These are phyloP conservation scores for Halictus ligatus DNA, from an alignment of 2,888 invertebrate species.

Conservation along the genomic window DNA sequence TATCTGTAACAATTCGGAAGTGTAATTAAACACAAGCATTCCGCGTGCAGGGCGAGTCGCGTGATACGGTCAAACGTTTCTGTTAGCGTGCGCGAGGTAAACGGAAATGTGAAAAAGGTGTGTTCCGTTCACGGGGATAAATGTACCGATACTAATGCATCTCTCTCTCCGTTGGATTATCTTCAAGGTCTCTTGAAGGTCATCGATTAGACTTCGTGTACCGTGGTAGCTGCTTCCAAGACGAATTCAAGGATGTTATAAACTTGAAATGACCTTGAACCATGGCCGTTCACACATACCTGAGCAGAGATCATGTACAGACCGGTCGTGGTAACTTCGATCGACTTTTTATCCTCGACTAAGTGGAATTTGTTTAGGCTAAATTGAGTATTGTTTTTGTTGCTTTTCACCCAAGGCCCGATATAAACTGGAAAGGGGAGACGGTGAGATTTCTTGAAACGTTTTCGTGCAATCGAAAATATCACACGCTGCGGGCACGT, in stretches of 20 bases:
- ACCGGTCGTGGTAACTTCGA: constrained; percentile 80
- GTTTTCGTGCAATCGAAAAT: neutral
- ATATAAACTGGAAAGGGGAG: constrained; percentile 70
- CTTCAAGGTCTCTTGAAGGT: neutral
- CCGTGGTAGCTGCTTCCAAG: neutral
- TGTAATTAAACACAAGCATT: neutral
- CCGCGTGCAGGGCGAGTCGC: neutral
- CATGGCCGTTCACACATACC: constrained; percentile 72
- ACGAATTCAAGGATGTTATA: neutral
- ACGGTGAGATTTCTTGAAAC: neutral
- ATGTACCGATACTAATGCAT: neutral
- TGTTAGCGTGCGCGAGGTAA: neutral
- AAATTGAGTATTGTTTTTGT: constrained; percentile 76
- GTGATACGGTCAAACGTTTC: neutral
- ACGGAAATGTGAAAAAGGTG: neutral
- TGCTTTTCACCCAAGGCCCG: constrained; percentile 80
- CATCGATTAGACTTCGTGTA: neutral
- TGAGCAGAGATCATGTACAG: constrained; percentile 82
- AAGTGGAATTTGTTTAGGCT: constrained; percentile 80
- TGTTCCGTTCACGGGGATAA: neutral
- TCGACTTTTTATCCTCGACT: constrained; percentile 79
- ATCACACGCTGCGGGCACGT: constrained; percentile 13
- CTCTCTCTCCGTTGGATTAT: neutral
- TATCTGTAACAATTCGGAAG: constrained; percentile 67
- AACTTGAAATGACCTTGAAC: neutral